Conservation (phyloP, 92 coral and sea anemone species). For the Bergia sp. region DNA sequence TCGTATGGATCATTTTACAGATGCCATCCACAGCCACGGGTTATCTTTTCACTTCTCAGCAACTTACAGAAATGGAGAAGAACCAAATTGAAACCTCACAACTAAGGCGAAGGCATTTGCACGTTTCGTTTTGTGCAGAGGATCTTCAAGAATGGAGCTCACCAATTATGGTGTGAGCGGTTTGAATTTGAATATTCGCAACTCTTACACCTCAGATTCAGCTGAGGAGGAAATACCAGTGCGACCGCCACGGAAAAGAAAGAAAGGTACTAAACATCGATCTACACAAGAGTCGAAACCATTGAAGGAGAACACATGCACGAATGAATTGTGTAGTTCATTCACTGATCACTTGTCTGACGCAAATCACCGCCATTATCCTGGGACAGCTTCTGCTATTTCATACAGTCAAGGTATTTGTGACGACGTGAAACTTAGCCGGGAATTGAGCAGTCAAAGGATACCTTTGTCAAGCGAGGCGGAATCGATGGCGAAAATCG, state of each 20-base stretch:
- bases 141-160: constrained; percentile 16
- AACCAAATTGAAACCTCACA: not conserved
- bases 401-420: not conserved
- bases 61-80: constrained; percentile 1
- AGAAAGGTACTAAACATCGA: constrained; percentile 18
- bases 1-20: constrained; percentile 22
- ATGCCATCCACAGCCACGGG: not conserved
- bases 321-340: not conserved
- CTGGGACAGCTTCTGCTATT: not conserved
- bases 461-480: not conserved
- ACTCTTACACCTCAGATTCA: not conserved
- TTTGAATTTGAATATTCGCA: constrained; percentile 25
- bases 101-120: not conserved
- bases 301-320: not conserved
- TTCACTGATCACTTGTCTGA: not conserved
- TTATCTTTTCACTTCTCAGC: too few relatives aligned
- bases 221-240: constrained; percentile 42
- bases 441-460: not conserved
- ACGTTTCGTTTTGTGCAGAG: not conserved
- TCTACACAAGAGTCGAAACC: not conserved
- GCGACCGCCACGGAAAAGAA: constrained; percentile 31
- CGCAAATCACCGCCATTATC: not conserved
- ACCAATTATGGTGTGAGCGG: constrained; percentile 20
- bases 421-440: not conserved
- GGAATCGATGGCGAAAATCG: not conserved